Evolutionary conservation across 2,797 vertebrate species (phyloP), one percentile per base, ranked within the genome.

Genomic region (Australoheros facetus): DNA sequence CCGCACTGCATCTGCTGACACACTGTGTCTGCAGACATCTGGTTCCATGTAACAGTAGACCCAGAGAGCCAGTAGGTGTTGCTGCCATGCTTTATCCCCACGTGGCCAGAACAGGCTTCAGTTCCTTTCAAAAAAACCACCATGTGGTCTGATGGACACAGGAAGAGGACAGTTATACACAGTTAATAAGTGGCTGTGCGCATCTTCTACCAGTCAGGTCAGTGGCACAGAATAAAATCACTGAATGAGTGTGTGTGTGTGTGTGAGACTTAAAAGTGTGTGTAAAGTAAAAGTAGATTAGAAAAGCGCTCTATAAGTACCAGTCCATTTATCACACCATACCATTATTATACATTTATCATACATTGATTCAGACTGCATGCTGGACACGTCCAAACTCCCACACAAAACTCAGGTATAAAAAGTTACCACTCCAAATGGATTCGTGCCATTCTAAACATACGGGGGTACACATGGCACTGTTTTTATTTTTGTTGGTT

Each of bases 1-100:
- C 90, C 92, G 59, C 95, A 96, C 2, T 82, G 34, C 80, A 64
- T 81, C 78, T 79, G 66, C 3, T 0, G 21, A 75, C 95, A 96
- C 58, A 92, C 83, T 0, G 9, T 1, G 5, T 64, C 0, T n/a
- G 93, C 94, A 2, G 42, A 16, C 1, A 5, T 0, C 0, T 3
- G 0, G 30, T 70, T 87, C 91, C 88, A 89, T 1, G 42, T 79
- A 1, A 17, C 0, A 0, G 1, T 2, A 0, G 86, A 77, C 2
- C 82, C 87, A 0, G 89, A 81, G 1, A 93, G 87, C 85, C 77
- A 88, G 51, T 2, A 55, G 17, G 0, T 55, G 0, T 28, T 0
- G 0, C 0, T 0, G 0, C 0, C 3, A 0, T 75, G 2, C 30
- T 75, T 4, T 14, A 94, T 71, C 19, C 10, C 13, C 23, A 95